These are phyloP conservation scores for Rotaria socialis DNA, from an alignment of 2,888 invertebrate genomes.

Conservation along the genomic window DNA sequence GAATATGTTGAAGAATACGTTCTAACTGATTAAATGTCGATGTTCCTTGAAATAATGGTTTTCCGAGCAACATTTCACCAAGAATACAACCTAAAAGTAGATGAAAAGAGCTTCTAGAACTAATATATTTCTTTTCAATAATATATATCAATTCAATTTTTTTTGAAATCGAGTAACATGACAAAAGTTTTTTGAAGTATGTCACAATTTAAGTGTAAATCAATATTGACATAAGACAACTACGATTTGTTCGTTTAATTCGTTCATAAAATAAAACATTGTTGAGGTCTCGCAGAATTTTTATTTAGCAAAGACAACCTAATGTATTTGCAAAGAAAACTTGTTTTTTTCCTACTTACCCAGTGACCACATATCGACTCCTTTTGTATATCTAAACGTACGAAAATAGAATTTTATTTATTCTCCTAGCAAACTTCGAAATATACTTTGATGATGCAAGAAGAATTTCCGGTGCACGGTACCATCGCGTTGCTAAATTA, in stretches of 20 bases:
- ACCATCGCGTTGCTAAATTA: conserved; percentile 81
- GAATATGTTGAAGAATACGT: conserved; percentile 77
- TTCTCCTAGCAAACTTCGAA: neutral
- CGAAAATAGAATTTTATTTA: neutral
- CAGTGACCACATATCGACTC: conserved; percentile 96
- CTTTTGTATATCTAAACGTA: conserved; percentile 75
- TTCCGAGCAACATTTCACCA: conserved; percentile 87
- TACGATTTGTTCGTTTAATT: too few relatives aligned
- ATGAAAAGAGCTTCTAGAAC: too few relatives aligned
- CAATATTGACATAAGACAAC: too few relatives aligned
- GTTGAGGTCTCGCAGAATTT: too few relatives aligned
- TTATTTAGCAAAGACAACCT: too few relatives aligned
- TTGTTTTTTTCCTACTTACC: conserved; percentile 55
- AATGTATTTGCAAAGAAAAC: neutral
- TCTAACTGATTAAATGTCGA: conserved; percentile 94
- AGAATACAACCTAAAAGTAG: conserved; percentile 72
- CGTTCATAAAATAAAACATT: too few relatives aligned
- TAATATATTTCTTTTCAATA: too few relatives aligned
- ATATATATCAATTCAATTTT: too few relatives aligned
- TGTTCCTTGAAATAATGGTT: conserved; percentile 88
- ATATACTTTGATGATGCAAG: conserved; percentile 75
- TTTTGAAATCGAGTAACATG: too few relatives aligned
- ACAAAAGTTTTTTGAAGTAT: too few relatives aligned
- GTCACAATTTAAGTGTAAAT: too few relatives aligned
- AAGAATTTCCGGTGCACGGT: conserved; percentile 91